Evolutionary conservation across 2,888 invertebrate species (phyloP), one percentile per base, ranked within the genome.

Genomic region (Synanthedon andrenaeformis): DNA sequence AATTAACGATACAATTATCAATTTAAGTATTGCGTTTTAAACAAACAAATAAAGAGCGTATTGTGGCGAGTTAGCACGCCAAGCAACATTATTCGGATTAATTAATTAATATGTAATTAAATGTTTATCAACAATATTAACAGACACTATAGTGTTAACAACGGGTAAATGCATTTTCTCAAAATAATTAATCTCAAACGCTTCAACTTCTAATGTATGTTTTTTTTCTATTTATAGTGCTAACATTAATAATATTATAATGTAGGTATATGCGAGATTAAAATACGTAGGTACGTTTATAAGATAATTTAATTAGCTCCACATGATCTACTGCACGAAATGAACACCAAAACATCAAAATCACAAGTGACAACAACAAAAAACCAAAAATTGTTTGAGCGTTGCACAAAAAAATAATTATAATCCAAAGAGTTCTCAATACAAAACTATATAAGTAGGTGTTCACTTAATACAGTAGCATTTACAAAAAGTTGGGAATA

Each of bases 131-230:
- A 53, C 51, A 53, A 51, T 51, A 51, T 12, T 49, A 53, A 53
- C 53, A 50, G 50, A 50, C 49, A 54, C 48, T 49, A 45, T 54
- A 66, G 63, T 63, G 57, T 66, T 70, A 78, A 79, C 76, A 81
- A 69, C 69, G 67, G 74, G 76, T 82, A 83, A 85, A 84, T 82
- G 76, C 76, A 75, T 67, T 70, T 74, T 82, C 77, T 75, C 75
- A 82, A 82, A 82, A 82, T 77, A 76, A 79, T 70, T 68, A 67
- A 66, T 72, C 60, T 74, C 68, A 67, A 57, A 62, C 59, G 63
- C 58, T 66, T 67, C 53, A 66, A 67, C 64, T 56, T 60, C 58
- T 62, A 72, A 71, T 58, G 56, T 45, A 12, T 12, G 12, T 45
- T 6, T 23, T 23, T 23, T 23, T 23, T 23, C 51, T 57, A 59